phyloP scores from a whole-genome alignment of 2,888 invertebrate species.

The Eupithecia subumbrata region DNA sequence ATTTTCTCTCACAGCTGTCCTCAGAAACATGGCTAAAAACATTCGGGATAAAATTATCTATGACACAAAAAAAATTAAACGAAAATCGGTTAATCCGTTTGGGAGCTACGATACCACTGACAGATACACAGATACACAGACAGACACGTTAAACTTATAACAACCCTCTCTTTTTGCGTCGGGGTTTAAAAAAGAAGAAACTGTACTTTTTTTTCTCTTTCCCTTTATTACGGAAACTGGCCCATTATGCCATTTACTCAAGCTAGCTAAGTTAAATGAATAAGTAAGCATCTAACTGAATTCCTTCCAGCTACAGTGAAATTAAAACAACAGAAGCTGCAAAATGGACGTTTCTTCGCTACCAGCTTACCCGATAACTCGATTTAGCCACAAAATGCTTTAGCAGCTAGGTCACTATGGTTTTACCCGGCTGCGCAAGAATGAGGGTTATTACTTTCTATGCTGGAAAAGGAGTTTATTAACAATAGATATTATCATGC shows the following conservation, averaged over 20 bases:
- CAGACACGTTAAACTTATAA: too few species aligned
- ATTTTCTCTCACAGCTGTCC: too few species aligned
- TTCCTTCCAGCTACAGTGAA: not conserved
- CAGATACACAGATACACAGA: too few species aligned
- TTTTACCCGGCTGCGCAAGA: not conserved
- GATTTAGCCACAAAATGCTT: not conserved
- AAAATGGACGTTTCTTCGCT: slow-evolving; percentile 5
- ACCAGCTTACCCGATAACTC: slow-evolving; percentile 32
- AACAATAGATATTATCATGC: not conserved
- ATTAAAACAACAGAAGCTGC: slow-evolving; percentile 6
- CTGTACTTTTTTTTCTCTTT: not conserved
- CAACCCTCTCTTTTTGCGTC: too few species aligned
- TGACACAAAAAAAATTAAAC: too few species aligned
- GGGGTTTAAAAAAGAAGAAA: too few species aligned
- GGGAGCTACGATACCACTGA: too few species aligned
- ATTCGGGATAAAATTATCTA: too few species aligned
- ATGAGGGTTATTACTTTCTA: not conserved
- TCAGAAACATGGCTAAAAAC: too few species aligned
- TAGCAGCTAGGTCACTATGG: not conserved
- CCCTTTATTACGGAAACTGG: not conserved
- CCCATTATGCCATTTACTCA: not conserved
- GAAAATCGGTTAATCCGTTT: too few species aligned
- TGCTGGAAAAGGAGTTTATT: not conserved
- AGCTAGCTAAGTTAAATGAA: not conserved
- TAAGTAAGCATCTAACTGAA: not conserved